Percentiles rank a stretch among this genome's conserved stretches.
phyloP scores from a whole-genome alignment of 2,888 invertebrate genomes.

The Phytoseiulus persimilis region DNA sequence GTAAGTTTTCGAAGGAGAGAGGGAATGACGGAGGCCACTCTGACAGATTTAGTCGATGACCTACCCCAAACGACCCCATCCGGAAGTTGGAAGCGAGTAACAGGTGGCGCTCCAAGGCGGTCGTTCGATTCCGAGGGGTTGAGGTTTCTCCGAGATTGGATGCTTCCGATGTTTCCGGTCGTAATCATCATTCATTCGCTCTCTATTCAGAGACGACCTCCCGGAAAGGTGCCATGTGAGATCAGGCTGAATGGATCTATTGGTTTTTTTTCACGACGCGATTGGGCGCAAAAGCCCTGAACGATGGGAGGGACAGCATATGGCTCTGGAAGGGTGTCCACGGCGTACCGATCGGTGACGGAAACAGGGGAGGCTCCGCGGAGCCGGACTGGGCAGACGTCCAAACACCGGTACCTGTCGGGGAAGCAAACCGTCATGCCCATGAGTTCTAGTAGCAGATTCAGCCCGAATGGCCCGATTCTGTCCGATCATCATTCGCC shows the following conservation, averaged over 20 bases:
- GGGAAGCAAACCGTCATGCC: neutral
- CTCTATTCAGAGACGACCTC: neutral
- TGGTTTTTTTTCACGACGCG: neutral
- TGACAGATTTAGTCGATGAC: neutral
- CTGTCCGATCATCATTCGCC: no score
- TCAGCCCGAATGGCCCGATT: no score
- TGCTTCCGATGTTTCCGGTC: neutral
- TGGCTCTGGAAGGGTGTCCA: constrained; percentile 30
- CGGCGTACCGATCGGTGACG: constrained; percentile 35
- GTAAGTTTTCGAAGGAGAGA: neutral
- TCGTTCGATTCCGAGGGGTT: neutral
- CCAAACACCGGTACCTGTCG: constrained; percentile 16
- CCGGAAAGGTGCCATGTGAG: neutral
- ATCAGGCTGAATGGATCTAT: neutral
- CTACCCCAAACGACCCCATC: neutral
- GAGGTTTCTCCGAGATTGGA: neutral
- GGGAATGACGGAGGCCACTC: neutral
- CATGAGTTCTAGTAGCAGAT: no score
- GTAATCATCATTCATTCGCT: no score
- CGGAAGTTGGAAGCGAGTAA: neutral
- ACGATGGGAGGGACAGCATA: neutral
- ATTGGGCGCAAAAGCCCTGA: neutral
- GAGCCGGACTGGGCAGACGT: neutral
- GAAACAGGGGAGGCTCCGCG: constrained; percentile 14
- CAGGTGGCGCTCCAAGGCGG: neutral